Base-by-base conservation (phyloP, 2,888 invertebrate genomes). In the Lasius fuliginosus region DNA sequence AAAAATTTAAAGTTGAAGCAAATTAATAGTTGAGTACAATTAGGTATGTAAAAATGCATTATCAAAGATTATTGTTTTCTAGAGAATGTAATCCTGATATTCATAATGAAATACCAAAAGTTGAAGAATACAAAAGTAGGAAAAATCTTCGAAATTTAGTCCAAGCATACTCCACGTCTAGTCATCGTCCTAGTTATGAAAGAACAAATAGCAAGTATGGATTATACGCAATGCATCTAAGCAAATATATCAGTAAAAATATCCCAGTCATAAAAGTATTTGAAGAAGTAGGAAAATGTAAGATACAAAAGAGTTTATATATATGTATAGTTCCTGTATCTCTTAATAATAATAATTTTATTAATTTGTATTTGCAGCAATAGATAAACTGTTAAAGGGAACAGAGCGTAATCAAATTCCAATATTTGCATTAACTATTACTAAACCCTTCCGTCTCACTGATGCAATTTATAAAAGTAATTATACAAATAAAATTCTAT, bases 101-200 rank as follows among this genome's bases (percentile, higher is more conserved):
- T 86, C 91, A 93, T 42, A 86, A 88, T 3, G 94, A 94, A 90
- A 77, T 93, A 30, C 94, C 94, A 62, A 86, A 75, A 42, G 90
- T 93, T 0, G 91, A 92, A 77, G 91, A 91, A 75, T 94, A 92
- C 60, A 89, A 91, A 69, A 90, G 92, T 69, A 85, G 89, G 5
- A 93, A 93, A 36, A 93, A 93, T 91, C 85, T 93, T 6, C 86
- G 94, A 81, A 93, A 94, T 90, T 92, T 94, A 77, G 89, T 95
- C 30, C 93, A 92, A 87, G 94, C 94, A 1, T 95, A 94, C 82
- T 93, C 94, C 9, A 95, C 95, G 2, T 94, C 94, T 30, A 93
- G 93, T 86, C 89, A 94, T 85, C 89, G 93, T 23, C 92, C 92
- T 33, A 93, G 94, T 84, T 94, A 92, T 71, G 94, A 94, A 87